Conservation (phyloP, 2,113 vertebrate species). For the Bubo scandiacus region DNA sequence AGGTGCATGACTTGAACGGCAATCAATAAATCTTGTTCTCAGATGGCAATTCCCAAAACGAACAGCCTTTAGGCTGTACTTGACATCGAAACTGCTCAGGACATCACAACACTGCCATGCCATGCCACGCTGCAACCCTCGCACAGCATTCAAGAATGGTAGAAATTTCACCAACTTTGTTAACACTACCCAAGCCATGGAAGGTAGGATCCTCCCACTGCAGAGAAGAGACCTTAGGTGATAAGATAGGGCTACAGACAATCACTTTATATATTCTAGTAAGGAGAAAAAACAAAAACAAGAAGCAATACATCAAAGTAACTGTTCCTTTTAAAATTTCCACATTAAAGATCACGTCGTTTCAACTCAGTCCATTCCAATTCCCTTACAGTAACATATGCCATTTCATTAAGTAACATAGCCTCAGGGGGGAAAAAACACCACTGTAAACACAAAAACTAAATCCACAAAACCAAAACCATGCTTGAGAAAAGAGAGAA, state of each 20-base stretch:
- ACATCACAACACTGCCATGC: not conserved
- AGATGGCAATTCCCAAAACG: not conserved
- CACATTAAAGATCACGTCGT: not conserved
- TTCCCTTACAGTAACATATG: not conserved
- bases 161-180: not conserved
- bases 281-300: not conserved
- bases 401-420: not conserved
- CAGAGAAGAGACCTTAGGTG: not conserved
- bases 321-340: not conserved
- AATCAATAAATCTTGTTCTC: not conserved
- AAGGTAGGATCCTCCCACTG: not conserved
- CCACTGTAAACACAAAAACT: not conserved
- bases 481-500: not conserved
- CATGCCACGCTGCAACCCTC: too few relatives aligned
- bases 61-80: not conserved
- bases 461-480: not conserved
- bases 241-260: not conserved
- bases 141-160: accelerated
- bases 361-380: not conserved
- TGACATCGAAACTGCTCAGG: not conserved
- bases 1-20: not conserved
- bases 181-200: not conserved
- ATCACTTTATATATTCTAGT: not conserved
- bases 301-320: not conserved
- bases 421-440: not conserved